Evolutionary conservation across 2,888 invertebrate genomes (phyloP).

Genomic region (Gymnocheta viridis): DNA sequence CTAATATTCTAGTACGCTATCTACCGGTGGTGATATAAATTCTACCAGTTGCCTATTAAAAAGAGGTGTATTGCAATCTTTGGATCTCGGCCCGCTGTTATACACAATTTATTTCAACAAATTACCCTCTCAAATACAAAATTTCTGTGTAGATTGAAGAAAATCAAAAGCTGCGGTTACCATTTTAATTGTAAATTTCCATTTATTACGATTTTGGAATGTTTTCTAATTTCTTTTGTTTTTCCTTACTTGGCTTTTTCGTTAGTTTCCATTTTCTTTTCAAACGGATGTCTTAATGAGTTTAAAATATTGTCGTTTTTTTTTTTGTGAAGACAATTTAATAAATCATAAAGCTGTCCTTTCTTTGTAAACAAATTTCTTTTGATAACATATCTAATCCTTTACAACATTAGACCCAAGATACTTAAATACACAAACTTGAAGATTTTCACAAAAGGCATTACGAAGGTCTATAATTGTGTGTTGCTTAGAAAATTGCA

Average conservation of each 20-base stretch:
- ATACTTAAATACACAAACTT: not conserved
- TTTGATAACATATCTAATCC: constrained; percentile 60
- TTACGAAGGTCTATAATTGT: not conserved
- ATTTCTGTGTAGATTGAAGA: too few relatives aligned
- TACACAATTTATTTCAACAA: too few relatives aligned
- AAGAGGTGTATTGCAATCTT: too few relatives aligned
- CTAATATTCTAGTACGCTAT: too few relatives aligned
- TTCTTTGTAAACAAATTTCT: constrained; percentile 30
- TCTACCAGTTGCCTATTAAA: too few relatives aligned
- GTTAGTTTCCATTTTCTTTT: not conserved
- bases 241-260: not conserved
- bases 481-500: not conserved
- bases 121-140: too few relatives aligned
- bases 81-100: too few relatives aligned
- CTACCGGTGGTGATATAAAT: too few relatives aligned
- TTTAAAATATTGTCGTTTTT: constrained; percentile 55
- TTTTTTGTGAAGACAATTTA: constrained; percentile 45
- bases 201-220: constrained; percentile 23
- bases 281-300: constrained; percentile 61
- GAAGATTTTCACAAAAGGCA: not conserved
- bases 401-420: constrained; percentile 5
- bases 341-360: constrained; percentile 60
- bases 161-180: too few relatives aligned
- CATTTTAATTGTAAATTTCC: not conserved
- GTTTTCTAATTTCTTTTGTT: constrained; percentile 46